These are phyloP conservation scores for Nansenia antarctica DNA, from an alignment of 2,113 vertebrate species.

Conservation along the genomic window DNA sequence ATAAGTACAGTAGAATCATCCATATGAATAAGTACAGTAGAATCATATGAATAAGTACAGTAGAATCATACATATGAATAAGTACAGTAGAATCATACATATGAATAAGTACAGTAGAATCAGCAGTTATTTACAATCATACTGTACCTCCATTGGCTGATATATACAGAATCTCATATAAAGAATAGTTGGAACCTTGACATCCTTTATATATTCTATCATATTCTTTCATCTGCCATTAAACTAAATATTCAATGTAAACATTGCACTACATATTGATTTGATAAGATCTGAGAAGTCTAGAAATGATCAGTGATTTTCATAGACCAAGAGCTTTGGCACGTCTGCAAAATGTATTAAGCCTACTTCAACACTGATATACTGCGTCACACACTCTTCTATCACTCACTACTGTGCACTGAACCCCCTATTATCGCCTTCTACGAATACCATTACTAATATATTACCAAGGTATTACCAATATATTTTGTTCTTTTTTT, in stretches of 20 bases:
- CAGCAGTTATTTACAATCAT: slow-evolving; percentile 48
- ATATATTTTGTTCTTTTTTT: slow-evolving; percentile 27
- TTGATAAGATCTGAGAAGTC: slow-evolving; percentile 53
- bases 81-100: neutral
- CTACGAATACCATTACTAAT: slow-evolving; percentile 56
- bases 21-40: too few relatives aligned
- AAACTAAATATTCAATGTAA: slow-evolving; percentile 59
- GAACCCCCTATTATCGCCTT: slow-evolving; percentile 41
- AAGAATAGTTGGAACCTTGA: slow-evolving; percentile 54
- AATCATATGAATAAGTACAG: neutral
- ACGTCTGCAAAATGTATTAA: slow-evolving; percentile 42
- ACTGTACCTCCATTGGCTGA: slow-evolving; percentile 42
- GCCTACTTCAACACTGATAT: slow-evolving; percentile 35
- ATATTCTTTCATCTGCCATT: slow-evolving; percentile 35
- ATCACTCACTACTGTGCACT: slow-evolving; percentile 56
- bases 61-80: neutral
- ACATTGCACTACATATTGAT: slow-evolving; percentile 63
- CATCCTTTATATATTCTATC: too few relatives aligned
- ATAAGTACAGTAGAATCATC: neutral
- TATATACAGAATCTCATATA: slow-evolving; percentile 48
- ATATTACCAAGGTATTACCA: too few relatives aligned
- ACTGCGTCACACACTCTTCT: slow-evolving; percentile 19
- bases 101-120: neutral
- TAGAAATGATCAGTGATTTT: slow-evolving; percentile 26
- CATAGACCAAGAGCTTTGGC: slow-evolving; percentile 10